Evolutionary conservation across 2,888 invertebrate genomes (phyloP), one percentile per base, ranked within the genome.

Genomic region (Dicyrtomina minuta): DNA sequence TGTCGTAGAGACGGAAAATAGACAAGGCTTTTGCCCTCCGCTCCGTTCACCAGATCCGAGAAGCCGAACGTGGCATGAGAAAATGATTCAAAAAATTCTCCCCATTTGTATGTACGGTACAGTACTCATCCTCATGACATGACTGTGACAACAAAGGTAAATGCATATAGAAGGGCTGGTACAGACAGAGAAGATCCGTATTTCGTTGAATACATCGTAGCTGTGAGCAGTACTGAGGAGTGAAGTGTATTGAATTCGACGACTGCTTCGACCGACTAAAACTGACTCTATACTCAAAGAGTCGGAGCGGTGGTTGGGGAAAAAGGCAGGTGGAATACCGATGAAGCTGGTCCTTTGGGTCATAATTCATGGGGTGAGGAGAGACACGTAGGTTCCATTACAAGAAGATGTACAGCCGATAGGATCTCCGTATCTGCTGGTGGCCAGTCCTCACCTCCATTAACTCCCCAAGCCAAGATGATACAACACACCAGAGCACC

Each of bases 371-470:
- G 71, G 70, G 70, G 71, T 67, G 70, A 73, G 68, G 70, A 70
- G 64, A 59, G 74, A 74, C 72, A 71, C 66, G 70, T 70, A 71
- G 70, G 69, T 66, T 73, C 73, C 74, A 73, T 73, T 68, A 71
- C 68, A 68, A 59, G 68, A 33, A 56, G 65, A 70, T 70, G 70
- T 70, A 43, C 33, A 58, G 22, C 22, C 39, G 70, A 70, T 70
- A 70, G 70, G 49, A 70, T 70, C 70, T 70, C 56, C 53, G 56
- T 68, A 69, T 70, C 72, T 49, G 66, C 49, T 70, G 72, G 74
- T 72, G 72, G 72, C 66, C 74, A 70, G 67, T 73, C 73, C 66
- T 73, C 73, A 71, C 73, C 70, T 73, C 68, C 70, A 53, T 62
- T 26, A 68, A 62, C 51, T 53, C 65, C 22, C 26, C 62, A 27